These are phyloP conservation scores for Calephelis perditalis DNA, from an alignment of 2,888 invertebrate species.

Conservation along the genomic window DNA sequence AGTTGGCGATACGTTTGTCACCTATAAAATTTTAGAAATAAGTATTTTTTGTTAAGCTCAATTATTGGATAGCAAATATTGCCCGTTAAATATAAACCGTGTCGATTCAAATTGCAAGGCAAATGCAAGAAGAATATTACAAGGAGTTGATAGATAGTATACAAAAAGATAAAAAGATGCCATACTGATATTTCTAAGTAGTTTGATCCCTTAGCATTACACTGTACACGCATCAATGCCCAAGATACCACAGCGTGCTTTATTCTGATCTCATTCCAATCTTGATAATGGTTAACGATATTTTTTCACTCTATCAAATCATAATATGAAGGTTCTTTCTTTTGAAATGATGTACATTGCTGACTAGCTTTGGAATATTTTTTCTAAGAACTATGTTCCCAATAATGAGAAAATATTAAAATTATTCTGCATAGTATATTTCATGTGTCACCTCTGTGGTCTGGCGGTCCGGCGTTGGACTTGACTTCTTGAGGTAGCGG, in stretches of 20 bases:
- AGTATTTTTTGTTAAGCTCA: too few relatives aligned
- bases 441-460: too few relatives aligned
- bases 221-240: constrained; percentile 29
- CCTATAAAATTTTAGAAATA: too few relatives aligned
- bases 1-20: too few relatives aligned
- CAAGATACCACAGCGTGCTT: constrained; percentile 37
- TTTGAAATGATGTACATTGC: constrained; percentile 25
- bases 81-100: too few relatives aligned
- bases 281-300: constrained; percentile 36
- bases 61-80: too few relatives aligned
- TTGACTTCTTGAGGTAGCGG: too few relatives aligned
- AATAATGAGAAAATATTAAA: too few relatives aligned
- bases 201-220: constrained; percentile 15
- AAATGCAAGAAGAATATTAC: not conserved
- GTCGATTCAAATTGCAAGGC: too few relatives aligned
- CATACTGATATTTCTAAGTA: constrained; percentile 10
- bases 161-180: not conserved
- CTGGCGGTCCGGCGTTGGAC: too few relatives aligned
- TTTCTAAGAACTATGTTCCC: too few relatives aligned
- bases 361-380: not conserved
- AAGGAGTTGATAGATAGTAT: not conserved
- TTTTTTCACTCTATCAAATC: constrained; percentile 27
- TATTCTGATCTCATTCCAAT: constrained; percentile 40
- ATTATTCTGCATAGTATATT: too few relatives aligned
- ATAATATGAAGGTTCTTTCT: constrained; percentile 1